Base-by-base conservation (phyloP, 2,888 invertebrate species). In the Dinocampus coccinellae region DNA sequence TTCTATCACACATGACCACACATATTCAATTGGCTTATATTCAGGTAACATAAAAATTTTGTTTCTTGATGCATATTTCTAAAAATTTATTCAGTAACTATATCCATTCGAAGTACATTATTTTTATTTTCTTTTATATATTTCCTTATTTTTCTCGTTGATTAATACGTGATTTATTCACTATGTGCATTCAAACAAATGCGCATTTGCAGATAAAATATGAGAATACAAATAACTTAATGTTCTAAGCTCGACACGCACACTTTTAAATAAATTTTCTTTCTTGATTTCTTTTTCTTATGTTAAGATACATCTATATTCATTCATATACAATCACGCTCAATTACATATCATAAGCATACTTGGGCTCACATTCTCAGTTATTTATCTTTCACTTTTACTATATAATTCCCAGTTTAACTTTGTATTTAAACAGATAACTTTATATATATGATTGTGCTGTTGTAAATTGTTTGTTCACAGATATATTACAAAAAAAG, bases 191-290 rank as follows among this genome's bases (percentile, higher is more conserved):
- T 57, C 11, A 10, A 2, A 58, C 42, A 13, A 11, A 58, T 9
- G 24, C 36, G 36, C 34, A 16, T 57, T 13, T 24, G 20, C 16
- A 22, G 24, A 70, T 70, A 29, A 10, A 57, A 2, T 47, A 64
- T 47, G 62, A 70, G 33, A 62, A 62, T 67, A 72, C 62, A 72
- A 67, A 72, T 72, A 72, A 67, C 34, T 67, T 72, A 72, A 62
- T 57, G 67, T 72, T 42, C 33, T 47, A 63, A 62, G 62, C 53
- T 29, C 39, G 16, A 47, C 58, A 42, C 36, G 61, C 52, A 26
- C 16, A 33, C n/a, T 58, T 61, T 55, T 34, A 70, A 42, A 64
- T 57, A 57, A 57, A 55, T 57, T 29, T 63, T 29, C 9, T 39
- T 24, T 36, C 16, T 61, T 73, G 64, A 73, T 66, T 77, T 65